Percentiles rank a stretch among this genome's conserved stretches.
phyloP scores from a whole-genome alignment of 1,140 invertebrate genomes.

The Ceratosolen solmsi region DNA sequence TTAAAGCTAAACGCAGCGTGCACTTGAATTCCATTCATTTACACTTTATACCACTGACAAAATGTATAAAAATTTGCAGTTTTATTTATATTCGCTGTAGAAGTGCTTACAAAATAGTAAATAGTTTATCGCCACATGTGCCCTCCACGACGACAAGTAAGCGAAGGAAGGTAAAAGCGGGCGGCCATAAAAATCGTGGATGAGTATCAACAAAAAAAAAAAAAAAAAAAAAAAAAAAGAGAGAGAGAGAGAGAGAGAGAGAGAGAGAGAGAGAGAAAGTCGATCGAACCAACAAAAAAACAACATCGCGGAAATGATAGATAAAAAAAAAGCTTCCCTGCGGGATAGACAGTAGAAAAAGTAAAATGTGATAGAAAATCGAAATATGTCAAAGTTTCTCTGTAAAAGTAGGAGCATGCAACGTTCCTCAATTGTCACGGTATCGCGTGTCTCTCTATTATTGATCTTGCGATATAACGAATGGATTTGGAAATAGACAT shows the following conservation, averaged over 20 bases:
- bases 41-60: background rate
- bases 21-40: constrained; percentile 28
- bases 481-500: constrained; percentile 47
- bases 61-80: constrained; percentile 5
- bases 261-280: background rate
- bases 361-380: constrained; percentile 51
- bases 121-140: constrained; percentile 22
- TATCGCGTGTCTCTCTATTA: constrained; percentile 50
- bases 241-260: constrained; percentile 8
- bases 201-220: constrained; percentile 4
- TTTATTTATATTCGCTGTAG: constrained; percentile 18
- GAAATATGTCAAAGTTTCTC: constrained; percentile 45
- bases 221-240: constrained; percentile 27
- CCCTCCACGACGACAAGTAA: background rate
- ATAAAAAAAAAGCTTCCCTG: constrained; percentile 45
- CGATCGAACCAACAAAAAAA: constrained; percentile 11
- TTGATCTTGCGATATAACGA: constrained; percentile 46
- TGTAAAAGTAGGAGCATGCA: constrained; percentile 36
- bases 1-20: background rate
- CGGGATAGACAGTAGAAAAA: constrained; percentile 32
- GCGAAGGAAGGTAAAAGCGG: constrained; percentile 24
- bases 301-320: constrained; percentile 36
- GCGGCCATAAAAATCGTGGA: constrained; percentile 36
- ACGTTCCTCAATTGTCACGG: constrained; percentile 36
- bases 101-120: constrained; percentile 1